Conservation (phyloP, 2,113 vertebrate genomes). For the Phalacrocorax brasilianus region DNA sequence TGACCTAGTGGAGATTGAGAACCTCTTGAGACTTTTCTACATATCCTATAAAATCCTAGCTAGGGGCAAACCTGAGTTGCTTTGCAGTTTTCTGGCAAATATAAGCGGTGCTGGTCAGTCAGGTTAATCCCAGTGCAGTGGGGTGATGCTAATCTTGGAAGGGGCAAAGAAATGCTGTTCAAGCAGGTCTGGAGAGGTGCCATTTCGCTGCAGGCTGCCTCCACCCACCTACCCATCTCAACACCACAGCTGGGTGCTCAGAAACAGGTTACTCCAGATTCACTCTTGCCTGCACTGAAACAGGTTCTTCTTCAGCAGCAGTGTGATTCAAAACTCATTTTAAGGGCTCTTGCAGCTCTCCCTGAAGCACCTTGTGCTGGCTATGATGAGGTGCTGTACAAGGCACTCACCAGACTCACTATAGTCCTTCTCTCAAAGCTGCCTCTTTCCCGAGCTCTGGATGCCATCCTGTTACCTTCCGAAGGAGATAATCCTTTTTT, state of each 20-base stretch:
- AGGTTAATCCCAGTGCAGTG: background rate
- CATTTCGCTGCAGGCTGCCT: background rate
- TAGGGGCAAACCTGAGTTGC: background rate
- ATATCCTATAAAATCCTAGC: slow-evolving; percentile 7
- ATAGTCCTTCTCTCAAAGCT: background rate
- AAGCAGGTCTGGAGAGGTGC: background rate
- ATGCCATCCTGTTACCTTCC: background rate
- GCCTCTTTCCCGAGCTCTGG: background rate
- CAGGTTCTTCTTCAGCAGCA: background rate
- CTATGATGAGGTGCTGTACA: background rate
- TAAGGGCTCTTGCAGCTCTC: background rate
- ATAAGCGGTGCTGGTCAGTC: background rate
- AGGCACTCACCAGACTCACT: background rate
- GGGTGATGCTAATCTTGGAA: background rate
- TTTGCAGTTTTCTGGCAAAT: background rate
- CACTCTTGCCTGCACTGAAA: background rate
- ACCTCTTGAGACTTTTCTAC: background rate
- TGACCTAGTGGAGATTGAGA: slow-evolving; percentile 12
- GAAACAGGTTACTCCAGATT: background rate
- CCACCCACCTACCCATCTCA: background rate
- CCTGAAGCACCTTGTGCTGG: background rate
- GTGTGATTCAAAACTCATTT: background rate
- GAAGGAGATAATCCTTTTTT: background rate
- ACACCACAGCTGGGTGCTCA: background rate
- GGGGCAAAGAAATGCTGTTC: background rate